A percentile compares a stretch with the other conserved stretches of the same genome.
These are phyloP conservation scores for Natator depressus DNA, from an alignment of 2,113 vertebrate species.

Conservation along the genomic window DNA sequence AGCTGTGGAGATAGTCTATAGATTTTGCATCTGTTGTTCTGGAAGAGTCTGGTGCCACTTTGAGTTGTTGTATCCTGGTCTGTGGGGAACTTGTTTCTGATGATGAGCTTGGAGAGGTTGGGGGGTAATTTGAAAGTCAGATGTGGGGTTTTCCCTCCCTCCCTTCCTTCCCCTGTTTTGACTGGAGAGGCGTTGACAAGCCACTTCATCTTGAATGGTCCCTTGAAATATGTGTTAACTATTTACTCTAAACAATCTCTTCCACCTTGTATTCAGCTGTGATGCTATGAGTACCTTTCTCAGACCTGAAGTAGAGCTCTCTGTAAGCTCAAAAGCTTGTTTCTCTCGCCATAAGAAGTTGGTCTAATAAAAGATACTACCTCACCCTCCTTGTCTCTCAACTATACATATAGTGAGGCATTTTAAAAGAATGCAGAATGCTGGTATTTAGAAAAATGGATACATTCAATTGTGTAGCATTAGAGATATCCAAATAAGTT, in stretches of 20 bases:
- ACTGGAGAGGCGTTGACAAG: background rate
- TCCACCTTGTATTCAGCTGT: background rate
- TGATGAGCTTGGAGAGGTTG: background rate
- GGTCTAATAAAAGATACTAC: background rate
- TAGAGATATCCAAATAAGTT: background rate
- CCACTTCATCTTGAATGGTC: background rate
- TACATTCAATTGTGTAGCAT: background rate
- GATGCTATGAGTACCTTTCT: background rate
- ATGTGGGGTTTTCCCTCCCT: background rate
- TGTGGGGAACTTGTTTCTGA: background rate
- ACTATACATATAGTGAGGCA: background rate
- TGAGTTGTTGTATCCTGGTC: background rate
- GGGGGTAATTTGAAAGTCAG: background rate
- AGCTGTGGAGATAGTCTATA: background rate
- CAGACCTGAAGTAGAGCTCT: background rate
- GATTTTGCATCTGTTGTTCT: background rate
- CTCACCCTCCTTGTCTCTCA: background rate
- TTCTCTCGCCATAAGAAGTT: background rate
- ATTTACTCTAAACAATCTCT: background rate
- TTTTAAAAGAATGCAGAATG: background rate
- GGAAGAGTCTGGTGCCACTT: background rate
- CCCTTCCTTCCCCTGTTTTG: background rate
- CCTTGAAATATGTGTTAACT: background rate
- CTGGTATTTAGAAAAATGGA: background rate
- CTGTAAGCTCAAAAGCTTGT: background rate